Base-by-base conservation (phyloP, 1,140 invertebrate genomes). In the Panagrolaimus sp. region DNA sequence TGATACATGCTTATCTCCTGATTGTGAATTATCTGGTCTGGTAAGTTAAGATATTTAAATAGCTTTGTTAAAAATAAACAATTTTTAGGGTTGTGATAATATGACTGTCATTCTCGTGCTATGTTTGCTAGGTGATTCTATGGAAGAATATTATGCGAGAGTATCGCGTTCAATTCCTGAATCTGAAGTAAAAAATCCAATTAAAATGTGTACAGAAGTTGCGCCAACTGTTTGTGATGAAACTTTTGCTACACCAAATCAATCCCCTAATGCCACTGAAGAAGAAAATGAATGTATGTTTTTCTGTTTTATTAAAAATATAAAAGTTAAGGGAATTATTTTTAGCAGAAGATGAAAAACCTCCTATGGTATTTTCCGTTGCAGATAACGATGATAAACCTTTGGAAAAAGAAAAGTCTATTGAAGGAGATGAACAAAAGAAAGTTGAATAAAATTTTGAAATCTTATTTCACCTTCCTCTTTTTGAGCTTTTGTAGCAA, bases 21-120 rank as follows among this genome's bases (percentile, higher is more conserved):
- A 97, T 85, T 92, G 91, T 81, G 89, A 92, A 77, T 93, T 96
- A 88, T 93, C 92, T 43, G 94, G 92, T 2, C 86, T 38, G 2
- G 31, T 38, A 38, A 38, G 2, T 38, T 38, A n/a, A n/a, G n/a
- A n/a, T n/a, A n/a, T n/a, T n/a, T n/a, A n/a, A 7, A 4, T 38
- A 38, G 31, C 7, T 38, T 38, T 38, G 7, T 2, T 4, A 38
- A 38, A 38, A 38, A 38, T 2, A 7, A 38, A 38, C 7, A 57
- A 57, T 8, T 57, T 27, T 20, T 27, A 95, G 46, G 96, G 96
- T 63, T 98, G 93, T 84, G 96, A 98, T 84, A 98, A 98, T 85
- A 98, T 98, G 96, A 96, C 93, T 43, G 92, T 93, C 0, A 87
- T 96, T 53, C 84, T 96, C 9, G 88, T 95, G 9, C 90, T 91